Evolutionary conservation across 2,888 invertebrate genomes (phyloP).

Genomic region (Morpho deidamia): DNA sequence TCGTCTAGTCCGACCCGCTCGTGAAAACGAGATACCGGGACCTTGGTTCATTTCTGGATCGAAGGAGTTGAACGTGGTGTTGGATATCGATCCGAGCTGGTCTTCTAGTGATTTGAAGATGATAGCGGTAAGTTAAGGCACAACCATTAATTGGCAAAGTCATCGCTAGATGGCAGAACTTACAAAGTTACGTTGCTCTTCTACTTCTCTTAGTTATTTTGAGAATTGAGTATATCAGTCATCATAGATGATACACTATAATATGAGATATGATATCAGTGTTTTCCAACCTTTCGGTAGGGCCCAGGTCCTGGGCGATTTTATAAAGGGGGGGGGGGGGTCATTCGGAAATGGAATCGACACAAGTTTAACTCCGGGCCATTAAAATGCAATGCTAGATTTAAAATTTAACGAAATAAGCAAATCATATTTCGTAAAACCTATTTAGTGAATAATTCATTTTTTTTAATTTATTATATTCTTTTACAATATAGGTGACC

Average conservation of each 20-base stretch:
- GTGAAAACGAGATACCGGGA: slow-evolving; percentile 29
- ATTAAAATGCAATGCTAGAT: no score
- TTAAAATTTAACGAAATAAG: no score
- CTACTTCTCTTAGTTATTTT: no score
- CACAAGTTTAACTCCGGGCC: no score
- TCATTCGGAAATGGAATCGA: no score
- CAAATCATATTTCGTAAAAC: no score
- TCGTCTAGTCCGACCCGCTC: slow-evolving; percentile 38
- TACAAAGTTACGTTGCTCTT: not conserved
- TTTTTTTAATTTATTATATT: slow-evolving; percentile 23
- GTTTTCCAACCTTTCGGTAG: slow-evolving; percentile 1
- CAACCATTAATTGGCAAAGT: no score
- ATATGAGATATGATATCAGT: slow-evolving; percentile 7
- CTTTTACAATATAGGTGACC: slow-evolving; percentile 40
- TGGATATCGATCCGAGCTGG: slow-evolving; percentile 27
- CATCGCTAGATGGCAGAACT: not conserved
- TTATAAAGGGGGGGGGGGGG: no score
- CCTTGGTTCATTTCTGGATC: slow-evolving; percentile 33
- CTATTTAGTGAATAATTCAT: no score
- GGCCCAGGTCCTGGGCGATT: no score
- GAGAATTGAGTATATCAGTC: no score
- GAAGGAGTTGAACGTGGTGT: slow-evolving; percentile 29
- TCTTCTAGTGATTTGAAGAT: not conserved
- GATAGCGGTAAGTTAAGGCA: slow-evolving; percentile 1
- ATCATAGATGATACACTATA: not conserved